Evolutionary conservation across 2,888 invertebrate genomes (phyloP).

Genomic region (Perizoma affinitatum): DNA sequence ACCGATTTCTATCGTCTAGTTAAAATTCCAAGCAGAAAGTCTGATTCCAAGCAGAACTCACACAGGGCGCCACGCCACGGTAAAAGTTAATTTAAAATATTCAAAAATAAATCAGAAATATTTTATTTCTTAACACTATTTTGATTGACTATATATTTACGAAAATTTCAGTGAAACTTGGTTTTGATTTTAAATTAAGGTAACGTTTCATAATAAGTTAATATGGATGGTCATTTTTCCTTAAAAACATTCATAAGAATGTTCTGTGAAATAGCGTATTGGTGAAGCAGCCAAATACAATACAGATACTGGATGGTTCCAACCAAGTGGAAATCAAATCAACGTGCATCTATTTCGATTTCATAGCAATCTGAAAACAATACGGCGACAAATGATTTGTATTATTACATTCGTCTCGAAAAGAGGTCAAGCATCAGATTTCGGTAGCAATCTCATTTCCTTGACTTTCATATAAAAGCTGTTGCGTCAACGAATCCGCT

Average conservation of each 20-base stretch:
- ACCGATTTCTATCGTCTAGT: constrained; percentile 76
- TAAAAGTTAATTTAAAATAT: constrained; percentile 75
- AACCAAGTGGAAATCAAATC: constrained; percentile 14
- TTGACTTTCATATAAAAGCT: constrained; percentile 70
- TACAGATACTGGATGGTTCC: not conserved
- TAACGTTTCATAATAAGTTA: too few relatives aligned
- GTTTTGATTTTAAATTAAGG: too few relatives aligned
- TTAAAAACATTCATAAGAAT: too few relatives aligned
- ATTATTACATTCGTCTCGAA: constrained; percentile 59
- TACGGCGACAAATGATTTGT: constrained; percentile 53
- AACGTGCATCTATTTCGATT: constrained; percentile 15
- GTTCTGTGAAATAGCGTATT: too few relatives aligned
- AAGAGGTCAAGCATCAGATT: constrained; percentile 71
- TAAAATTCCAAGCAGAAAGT: constrained; percentile 74
- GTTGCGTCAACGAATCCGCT: constrained; percentile 72
- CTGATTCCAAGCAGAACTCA: constrained; percentile 68
- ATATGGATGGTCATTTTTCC: too few relatives aligned
- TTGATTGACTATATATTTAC: too few relatives aligned
- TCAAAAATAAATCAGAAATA: constrained; percentile 40
- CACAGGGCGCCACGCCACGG: constrained; percentile 57
- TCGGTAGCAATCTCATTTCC: constrained; percentile 73
- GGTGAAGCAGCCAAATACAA: not conserved
- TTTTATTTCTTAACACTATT: too few relatives aligned
- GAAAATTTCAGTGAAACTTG: too few relatives aligned
- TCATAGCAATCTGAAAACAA: constrained; percentile 28